Evolutionary conservation across 2,113 vertebrate species (phyloP).

Genomic region (Nipponia nippon): DNA sequence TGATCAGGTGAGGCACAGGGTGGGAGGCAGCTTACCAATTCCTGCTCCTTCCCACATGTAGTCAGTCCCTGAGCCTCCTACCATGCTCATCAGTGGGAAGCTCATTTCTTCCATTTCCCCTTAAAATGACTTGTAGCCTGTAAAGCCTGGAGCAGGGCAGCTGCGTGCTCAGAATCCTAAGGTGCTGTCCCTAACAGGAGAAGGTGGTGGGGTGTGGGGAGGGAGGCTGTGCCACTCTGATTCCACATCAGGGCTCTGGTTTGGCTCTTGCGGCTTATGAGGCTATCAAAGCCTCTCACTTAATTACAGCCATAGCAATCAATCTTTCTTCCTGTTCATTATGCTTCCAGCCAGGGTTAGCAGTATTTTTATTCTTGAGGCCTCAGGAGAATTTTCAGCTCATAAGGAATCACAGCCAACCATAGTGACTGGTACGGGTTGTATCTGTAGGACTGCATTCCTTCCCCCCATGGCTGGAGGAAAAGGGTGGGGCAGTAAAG

Average conservation of each 20-base stretch:
- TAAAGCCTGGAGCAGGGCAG: constrained; percentile 17
- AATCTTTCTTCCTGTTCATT: constrained; percentile 34
- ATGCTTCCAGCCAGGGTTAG: background rate
- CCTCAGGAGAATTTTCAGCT: background rate
- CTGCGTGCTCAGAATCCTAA: constrained; percentile 26
- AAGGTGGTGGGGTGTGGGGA: background rate
- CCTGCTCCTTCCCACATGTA: background rate
- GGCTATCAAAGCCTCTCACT: constrained; percentile 16
- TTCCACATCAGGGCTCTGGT: background rate
- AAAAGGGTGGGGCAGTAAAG: background rate
- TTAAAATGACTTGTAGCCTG: constrained; percentile 43
- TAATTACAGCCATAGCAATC: constrained; percentile 24
- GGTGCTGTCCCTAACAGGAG: background rate
- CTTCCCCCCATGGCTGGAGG: background rate
- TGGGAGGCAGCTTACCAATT: background rate
- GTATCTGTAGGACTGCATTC: background rate
- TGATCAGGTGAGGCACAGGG: background rate
- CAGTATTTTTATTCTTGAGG: constrained; percentile 19
- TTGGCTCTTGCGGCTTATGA: background rate
- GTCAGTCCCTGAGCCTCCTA: background rate
- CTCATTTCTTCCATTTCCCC: constrained; percentile 23
- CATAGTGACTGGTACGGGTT: background rate
- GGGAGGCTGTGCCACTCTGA: background rate
- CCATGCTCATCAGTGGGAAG: background rate
- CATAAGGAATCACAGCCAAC: background rate